Percentiles rank a stretch among this genome's conserved stretches.
Conservation (phyloP, 2,888 invertebrate genomes). For the Megamerina dolium region DNA sequence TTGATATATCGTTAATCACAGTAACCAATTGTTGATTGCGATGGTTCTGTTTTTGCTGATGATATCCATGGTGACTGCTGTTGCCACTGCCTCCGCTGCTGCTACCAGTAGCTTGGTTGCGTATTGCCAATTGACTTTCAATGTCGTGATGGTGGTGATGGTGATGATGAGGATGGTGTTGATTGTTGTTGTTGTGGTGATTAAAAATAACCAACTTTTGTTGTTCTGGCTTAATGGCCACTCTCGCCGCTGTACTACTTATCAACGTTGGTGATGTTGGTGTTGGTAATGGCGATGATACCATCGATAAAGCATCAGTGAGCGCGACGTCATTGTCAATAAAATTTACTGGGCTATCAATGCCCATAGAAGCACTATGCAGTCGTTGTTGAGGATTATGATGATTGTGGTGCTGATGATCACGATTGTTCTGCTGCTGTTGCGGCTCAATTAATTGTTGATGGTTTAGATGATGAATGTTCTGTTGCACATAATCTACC, state of each 20-base stretch:
- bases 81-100: slow-evolving; percentile 9
- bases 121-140: too few relatives aligned
- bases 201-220: slow-evolving; percentile 34
- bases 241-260: slow-evolving; percentile 27
- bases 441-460: slow-evolving; percentile 26
- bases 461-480: slow-evolving; percentile 18
- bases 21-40: too few relatives aligned
- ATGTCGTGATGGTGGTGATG: slow-evolving; percentile 6
- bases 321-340: slow-evolving; percentile 34
- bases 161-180: too few relatives aligned
- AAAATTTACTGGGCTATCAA: slow-evolving; percentile 34
- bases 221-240: slow-evolving; percentile 38
- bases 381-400: slow-evolving; percentile 21
- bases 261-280: too few relatives aligned
- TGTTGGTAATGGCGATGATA: slow-evolving; percentile 24
- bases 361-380: slow-evolving; percentile 23
- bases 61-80: slow-evolving; percentile 14
- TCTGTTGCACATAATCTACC: slow-evolving; percentile 18
- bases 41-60: too few relatives aligned
- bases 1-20: slow-evolving; percentile 33
- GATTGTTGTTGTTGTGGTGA: slow-evolving; percentile 15
- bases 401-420: slow-evolving; percentile 23
- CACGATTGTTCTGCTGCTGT: slow-evolving; percentile 21
- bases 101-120: slow-evolving; percentile 13
- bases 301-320: slow-evolving; percentile 32